A percentile compares a stretch with the other conserved stretches of the same genome.
Evolutionary conservation across 1,140 invertebrate species (phyloP).

Genomic region (Leptinotarsa defecta): DNA sequence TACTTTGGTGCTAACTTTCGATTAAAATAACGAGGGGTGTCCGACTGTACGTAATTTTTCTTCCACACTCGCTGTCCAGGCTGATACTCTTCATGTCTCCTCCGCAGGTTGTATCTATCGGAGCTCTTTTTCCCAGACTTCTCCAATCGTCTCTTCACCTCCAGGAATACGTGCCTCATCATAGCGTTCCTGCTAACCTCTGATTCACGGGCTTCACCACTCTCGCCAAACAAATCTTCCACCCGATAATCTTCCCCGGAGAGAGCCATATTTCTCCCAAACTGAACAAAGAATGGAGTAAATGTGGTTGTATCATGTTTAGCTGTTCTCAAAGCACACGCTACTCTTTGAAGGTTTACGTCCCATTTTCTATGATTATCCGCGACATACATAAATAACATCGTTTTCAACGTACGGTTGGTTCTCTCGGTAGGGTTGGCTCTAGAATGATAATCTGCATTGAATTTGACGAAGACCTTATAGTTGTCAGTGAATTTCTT

Average conservation of each 20-base stretch:
- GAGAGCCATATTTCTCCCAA: constrained; percentile 32
- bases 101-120: constrained; percentile 34
- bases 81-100: constrained; percentile 19
- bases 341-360: constrained; percentile 25
- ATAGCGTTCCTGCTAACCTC: background rate
- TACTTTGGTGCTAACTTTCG: constrained; percentile 36
- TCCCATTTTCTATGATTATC: constrained; percentile 36
- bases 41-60: constrained; percentile 29
- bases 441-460: constrained; percentile 21
- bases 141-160: constrained; percentile 11
- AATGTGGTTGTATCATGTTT: constrained; percentile 32
- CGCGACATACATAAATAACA: constrained; percentile 27
- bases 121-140: constrained; percentile 41
- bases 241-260: constrained; percentile 11
- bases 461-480: constrained; percentile 29
- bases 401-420: constrained; percentile 26
- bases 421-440: constrained; percentile 29
- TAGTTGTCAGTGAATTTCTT: constrained; percentile 24
- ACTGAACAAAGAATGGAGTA: constrained; percentile 43
- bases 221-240: background rate
- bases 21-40: constrained; percentile 29
- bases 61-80: constrained; percentile 27
- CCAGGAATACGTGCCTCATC: background rate
- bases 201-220: background rate
- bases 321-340: constrained; percentile 33